phyloP scores from a whole-genome alignment of 2,113 vertebrate genomes.

The Terrapene triunguis region DNA sequence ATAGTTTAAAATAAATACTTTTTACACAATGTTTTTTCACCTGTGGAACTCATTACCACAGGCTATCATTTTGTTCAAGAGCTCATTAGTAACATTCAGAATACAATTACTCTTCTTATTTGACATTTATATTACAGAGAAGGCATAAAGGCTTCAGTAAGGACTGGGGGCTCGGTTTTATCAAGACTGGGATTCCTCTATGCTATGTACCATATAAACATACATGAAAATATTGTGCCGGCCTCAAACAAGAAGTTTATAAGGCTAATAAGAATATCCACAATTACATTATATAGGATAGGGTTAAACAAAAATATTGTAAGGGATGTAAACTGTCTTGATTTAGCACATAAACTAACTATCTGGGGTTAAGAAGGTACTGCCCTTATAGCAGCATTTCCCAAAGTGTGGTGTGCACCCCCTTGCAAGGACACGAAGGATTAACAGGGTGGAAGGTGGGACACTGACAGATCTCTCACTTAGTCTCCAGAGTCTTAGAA shows the following conservation, averaged over 20 bases:
- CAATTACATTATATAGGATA: background rate
- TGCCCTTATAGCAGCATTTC: background rate
- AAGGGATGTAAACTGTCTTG: background rate
- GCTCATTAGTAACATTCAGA: background rate
- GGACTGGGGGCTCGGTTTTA: too few species aligned
- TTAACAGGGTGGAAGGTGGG: background rate
- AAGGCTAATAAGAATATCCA: too few species aligned
- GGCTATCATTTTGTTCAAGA: background rate
- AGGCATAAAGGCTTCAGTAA: background rate
- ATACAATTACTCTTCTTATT: background rate
- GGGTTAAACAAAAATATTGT: background rate
- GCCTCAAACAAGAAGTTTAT: too few species aligned
- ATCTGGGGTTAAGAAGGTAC: background rate
- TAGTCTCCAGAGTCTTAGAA: background rate
- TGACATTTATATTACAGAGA: background rate
- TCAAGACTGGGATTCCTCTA: too few species aligned
- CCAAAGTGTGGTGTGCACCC: accelerated
- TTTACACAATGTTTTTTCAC: background rate
- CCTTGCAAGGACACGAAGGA: background rate
- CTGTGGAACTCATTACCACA: background rate
- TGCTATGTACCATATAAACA: too few species aligned
- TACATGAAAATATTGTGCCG: too few species aligned
- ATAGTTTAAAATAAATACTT: background rate
- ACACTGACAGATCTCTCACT: background rate
- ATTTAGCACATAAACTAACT: background rate